phyloP scores from a whole-genome alignment of 1,140 invertebrate species.

The Cherax destructor region DNA sequence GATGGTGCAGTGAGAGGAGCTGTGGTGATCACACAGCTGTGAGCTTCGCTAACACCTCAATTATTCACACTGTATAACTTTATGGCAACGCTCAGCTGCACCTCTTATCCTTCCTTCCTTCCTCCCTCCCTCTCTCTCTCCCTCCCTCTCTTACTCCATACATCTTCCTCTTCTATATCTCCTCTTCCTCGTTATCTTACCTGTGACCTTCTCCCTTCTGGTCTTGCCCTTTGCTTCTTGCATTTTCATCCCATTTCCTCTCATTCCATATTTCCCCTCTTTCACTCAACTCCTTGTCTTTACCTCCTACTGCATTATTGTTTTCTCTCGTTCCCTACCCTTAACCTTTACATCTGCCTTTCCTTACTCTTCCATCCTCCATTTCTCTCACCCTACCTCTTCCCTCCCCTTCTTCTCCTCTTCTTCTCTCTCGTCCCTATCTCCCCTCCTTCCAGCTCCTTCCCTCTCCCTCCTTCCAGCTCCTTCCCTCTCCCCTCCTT shows the following conservation, averaged over 20 bases:
- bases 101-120: neutral
- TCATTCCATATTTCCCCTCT: neutral
- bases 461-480: too few species aligned
- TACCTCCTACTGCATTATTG: too few species aligned
- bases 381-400: too few species aligned
- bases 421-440: too few species aligned
- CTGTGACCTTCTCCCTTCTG: too few species aligned
- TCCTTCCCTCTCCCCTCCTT: neutral
- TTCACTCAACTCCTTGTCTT: neutral
- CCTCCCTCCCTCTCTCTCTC: neutral
- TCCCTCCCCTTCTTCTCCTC: too few species aligned
- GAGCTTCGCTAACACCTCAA: slow-evolving; percentile 36
- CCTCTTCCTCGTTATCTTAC: neutral
- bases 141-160: neutral
- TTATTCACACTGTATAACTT: slow-evolving; percentile 47
- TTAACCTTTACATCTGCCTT: too few species aligned
- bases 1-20: neutral
- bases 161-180: neutral
- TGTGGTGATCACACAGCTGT: slow-evolving; percentile 39
- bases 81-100: slow-evolving; percentile 14
- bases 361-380: too few species aligned
- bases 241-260: neutral
- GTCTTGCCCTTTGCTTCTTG: too few species aligned
- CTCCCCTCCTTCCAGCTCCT: too few species aligned
- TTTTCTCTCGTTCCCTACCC: too few species aligned